Evolutionary conservation across 2,797 vertebrate species (phyloP).

Genomic region (Xenops minutus): DNA sequence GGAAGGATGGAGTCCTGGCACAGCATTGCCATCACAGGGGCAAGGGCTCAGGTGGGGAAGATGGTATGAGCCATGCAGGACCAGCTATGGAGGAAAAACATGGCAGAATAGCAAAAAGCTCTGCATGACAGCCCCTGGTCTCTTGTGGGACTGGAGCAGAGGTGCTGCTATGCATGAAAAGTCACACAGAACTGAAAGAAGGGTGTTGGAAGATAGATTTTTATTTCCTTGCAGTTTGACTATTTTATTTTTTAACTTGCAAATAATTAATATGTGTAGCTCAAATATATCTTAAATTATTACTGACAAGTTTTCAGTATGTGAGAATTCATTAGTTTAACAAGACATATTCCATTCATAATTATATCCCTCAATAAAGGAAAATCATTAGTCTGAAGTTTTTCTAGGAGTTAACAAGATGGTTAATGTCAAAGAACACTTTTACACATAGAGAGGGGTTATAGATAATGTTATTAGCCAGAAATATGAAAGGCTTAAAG

Average conservation of each 20-base stretch:
- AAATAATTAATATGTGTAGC: not conserved
- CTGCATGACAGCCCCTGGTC: not conserved
- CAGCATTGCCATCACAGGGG: accelerated
- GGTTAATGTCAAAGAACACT: not conserved
- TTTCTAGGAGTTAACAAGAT: not conserved
- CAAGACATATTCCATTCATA: not conserved
- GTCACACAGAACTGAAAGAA: not conserved
- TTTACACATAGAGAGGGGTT: not conserved
- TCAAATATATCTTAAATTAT: not conserved
- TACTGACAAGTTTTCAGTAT: not conserved
- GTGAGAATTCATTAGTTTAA: not conserved
- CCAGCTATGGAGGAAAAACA: not conserved
- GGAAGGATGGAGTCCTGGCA: accelerated
- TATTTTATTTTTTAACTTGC: not conserved
- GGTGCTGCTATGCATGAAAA: not conserved
- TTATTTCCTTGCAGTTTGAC: not conserved
- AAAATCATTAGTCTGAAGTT: not conserved
- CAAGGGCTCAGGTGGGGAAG: not conserved
- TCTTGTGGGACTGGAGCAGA: accelerated
- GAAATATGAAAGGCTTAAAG: not conserved
- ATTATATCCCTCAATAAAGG: not conserved
- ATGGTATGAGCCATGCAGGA: not conserved
- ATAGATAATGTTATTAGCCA: not conserved
- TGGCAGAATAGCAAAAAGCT: not conserved
- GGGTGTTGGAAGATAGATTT: not conserved